phyloP scores from a whole-genome alignment of 2,113 vertebrate genomes.

The Ammospiza nelsoni region DNA sequence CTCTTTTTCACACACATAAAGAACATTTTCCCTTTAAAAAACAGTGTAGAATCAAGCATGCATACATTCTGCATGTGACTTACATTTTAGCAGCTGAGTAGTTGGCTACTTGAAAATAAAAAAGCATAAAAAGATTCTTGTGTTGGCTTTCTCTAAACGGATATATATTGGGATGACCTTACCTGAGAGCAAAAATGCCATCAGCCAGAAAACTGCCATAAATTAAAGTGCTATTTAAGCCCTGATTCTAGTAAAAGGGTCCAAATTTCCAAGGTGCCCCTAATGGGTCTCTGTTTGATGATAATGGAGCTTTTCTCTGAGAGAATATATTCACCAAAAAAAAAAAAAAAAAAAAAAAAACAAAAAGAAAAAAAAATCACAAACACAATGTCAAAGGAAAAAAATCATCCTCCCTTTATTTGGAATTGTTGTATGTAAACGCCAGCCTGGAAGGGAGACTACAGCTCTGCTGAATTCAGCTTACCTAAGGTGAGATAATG shows the following conservation, averaged over 20 bases:
- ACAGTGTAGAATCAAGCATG: conserved; percentile 22
- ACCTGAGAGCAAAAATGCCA: conserved; percentile 68
- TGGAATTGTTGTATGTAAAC: background rate
- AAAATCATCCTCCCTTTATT: background rate
- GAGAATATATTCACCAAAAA: background rate
- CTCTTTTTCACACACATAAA: conserved; percentile 60
- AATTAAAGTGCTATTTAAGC: conserved; percentile 66
- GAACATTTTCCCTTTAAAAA: conserved; percentile 61
- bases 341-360: background rate
- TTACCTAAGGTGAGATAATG: conserved; percentile 35
- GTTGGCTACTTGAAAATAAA: conserved; percentile 62
- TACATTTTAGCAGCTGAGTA: conserved; percentile 59
- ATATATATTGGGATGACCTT: conserved; percentile 62
- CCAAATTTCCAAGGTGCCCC: conserved; percentile 72
- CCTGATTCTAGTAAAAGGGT: conserved; percentile 47
- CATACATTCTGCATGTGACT: conserved; percentile 57
- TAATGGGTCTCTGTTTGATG: conserved; percentile 30
- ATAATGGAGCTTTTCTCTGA: conserved; percentile 38
- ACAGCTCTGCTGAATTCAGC: conserved; percentile 1
- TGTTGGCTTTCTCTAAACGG: conserved; percentile 27
- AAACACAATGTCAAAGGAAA: background rate
- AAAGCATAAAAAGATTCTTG: conserved; percentile 22
- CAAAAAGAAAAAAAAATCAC: background rate
- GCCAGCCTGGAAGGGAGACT: background rate
- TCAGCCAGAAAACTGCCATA: conserved; percentile 54